Evolutionary conservation across 2,888 invertebrate species (phyloP).

Genomic region (Aphodius granarius): DNA sequence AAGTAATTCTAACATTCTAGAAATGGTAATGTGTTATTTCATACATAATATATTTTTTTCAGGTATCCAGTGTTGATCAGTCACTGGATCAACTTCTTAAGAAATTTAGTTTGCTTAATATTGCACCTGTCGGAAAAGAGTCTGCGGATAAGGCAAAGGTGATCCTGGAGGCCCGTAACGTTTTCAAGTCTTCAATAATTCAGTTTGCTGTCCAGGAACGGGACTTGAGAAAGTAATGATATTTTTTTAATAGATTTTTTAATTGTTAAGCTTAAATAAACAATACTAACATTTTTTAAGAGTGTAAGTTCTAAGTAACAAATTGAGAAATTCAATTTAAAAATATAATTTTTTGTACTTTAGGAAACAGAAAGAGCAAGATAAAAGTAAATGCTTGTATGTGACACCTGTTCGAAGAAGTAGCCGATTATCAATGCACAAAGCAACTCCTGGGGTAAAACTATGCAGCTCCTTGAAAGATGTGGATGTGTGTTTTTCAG

Average conservation of each 20-base stretch:
- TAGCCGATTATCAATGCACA: constrained; percentile 41
- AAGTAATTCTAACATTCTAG: constrained; percentile 49
- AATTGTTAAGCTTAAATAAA: too few species aligned
- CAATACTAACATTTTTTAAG: too few species aligned
- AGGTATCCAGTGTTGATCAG: constrained; percentile 58
- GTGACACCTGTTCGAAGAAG: constrained; percentile 56
- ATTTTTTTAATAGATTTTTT: background rate
- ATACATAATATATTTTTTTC: constrained; percentile 28
- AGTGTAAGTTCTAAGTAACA: background rate
- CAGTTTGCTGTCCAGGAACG: constrained; percentile 59
- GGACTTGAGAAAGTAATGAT: constrained; percentile 37
- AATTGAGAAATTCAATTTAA: background rate
- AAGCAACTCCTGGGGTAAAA: constrained; percentile 22
- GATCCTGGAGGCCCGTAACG: constrained; percentile 58
- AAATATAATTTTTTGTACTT: background rate
- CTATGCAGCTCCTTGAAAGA: constrained; percentile 29
- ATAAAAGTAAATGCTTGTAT: background rate
- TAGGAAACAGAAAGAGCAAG: constrained; percentile 10
- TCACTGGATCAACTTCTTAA: constrained; percentile 59
- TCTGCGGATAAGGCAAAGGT: constrained; percentile 34
- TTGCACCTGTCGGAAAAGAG: constrained; percentile 47
- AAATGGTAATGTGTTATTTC: background rate
- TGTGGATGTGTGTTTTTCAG: constrained; percentile 15
- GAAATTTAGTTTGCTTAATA: constrained; percentile 62
- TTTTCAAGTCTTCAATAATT: constrained; percentile 63